These are phyloP conservation scores for Eulemur albifrons DNA, from an alignment of 2,797 vertebrate genomes.

Conservation along the genomic window DNA sequence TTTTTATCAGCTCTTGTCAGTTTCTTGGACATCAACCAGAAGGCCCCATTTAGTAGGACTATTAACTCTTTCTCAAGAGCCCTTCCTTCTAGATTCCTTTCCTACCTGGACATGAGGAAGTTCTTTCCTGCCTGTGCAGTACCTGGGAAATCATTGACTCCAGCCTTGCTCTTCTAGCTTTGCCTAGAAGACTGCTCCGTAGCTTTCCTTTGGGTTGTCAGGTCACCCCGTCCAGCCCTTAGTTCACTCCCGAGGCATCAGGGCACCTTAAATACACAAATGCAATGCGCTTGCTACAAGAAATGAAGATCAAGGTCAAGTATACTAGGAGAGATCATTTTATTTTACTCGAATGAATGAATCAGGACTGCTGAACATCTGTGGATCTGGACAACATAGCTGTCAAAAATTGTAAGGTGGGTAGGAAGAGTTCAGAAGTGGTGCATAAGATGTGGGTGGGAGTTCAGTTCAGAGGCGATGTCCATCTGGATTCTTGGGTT, in stretches of 20 bases:
- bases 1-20: not conserved
- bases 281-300: not conserved
- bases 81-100: not conserved
- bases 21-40: not conserved
- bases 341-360: not conserved
- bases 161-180: not conserved
- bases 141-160: not conserved
- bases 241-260: not conserved
- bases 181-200: not conserved
- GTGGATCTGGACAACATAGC: not conserved
- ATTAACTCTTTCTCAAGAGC: not conserved
- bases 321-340: not conserved
- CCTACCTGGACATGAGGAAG: not conserved
- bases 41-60: not conserved
- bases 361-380: conserved; percentile 11
- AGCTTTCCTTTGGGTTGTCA: not conserved
- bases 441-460: not conserved
- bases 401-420: not conserved
- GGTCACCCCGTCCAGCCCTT: not conserved
- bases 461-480: not conserved
- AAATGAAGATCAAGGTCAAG: not conserved
- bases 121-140: not conserved
- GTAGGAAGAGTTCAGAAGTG: not conserved
- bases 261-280: not conserved
- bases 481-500: not conserved